Conservation (phyloP, 2,888 invertebrate genomes). For the Luperina testacea region DNA sequence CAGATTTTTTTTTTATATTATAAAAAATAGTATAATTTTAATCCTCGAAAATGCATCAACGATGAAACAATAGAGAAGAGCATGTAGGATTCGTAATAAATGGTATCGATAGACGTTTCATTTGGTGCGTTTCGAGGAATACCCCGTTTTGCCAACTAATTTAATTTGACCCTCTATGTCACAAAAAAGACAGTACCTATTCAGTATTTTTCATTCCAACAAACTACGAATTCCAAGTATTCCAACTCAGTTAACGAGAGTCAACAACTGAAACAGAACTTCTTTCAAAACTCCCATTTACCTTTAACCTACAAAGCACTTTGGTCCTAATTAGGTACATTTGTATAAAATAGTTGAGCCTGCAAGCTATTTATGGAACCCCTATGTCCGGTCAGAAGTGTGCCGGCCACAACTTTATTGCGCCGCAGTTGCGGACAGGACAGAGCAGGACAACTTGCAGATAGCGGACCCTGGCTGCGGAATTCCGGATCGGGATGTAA, state of each 20-base stretch:
- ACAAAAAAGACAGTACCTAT: neutral
- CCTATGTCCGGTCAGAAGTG: constrained; percentile 64
- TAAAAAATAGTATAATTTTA: too few species aligned
- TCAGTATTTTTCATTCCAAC: neutral
- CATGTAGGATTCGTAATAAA: too few species aligned
- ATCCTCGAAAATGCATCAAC: too few species aligned
- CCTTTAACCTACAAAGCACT: constrained; percentile 2
- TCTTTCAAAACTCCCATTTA: neutral
- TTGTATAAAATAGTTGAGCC: constrained; percentile 32
- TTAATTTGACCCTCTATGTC: neutral
- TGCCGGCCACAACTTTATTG: constrained; percentile 67
- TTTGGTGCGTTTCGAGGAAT: too few species aligned
- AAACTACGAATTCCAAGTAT: neutral
- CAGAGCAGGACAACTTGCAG: constrained; percentile 77
- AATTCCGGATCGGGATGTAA: constrained; percentile 80
- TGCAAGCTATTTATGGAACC: constrained; percentile 55
- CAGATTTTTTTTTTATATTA: too few species aligned
- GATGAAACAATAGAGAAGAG: too few species aligned
- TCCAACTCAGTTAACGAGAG: neutral
- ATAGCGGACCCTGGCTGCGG: constrained; percentile 76
- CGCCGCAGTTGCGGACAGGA: constrained; percentile 68
- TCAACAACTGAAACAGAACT: neutral
- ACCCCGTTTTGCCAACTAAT: too few species aligned
- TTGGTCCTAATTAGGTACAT: constrained; percentile 39
- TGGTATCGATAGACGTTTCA: too few species aligned